Evolutionary conservation across 2,113 vertebrate species (phyloP).

Genomic region (Potamarius usumacintae): DNA sequence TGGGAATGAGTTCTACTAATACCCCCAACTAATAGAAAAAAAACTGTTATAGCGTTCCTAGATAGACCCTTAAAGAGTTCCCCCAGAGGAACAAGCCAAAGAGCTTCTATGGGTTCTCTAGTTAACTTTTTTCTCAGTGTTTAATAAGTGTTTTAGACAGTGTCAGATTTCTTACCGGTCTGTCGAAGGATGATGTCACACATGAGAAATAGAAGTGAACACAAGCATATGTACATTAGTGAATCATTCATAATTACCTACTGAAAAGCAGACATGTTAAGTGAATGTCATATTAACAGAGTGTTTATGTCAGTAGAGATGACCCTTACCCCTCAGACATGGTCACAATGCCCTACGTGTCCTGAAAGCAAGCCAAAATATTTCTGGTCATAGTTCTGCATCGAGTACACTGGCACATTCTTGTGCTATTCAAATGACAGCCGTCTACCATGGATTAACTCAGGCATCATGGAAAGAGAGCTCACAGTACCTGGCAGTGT

Average conservation of each 20-base stretch:
- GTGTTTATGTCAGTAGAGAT: conserved; percentile 33
- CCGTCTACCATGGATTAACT: conserved; percentile 35
- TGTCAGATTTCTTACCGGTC: conserved; percentile 51
- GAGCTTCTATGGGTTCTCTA: neutral
- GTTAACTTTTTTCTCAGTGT: neutral
- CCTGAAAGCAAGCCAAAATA: conserved; percentile 49
- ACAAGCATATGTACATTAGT: conserved; percentile 8
- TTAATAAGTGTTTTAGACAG: neutral
- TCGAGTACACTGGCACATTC: conserved; percentile 32
- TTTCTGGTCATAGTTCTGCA: conserved; percentile 52
- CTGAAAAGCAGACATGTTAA: conserved; percentile 48
- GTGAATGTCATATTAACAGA: conserved; percentile 57
- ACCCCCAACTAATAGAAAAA: neutral
- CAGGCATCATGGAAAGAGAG: conserved; percentile 34
- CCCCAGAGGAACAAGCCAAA: neutral
- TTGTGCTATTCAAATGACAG: conserved; percentile 39
- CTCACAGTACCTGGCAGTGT: conserved; percentile 20
- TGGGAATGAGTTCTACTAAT: neutral
- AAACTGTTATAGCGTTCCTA: neutral
- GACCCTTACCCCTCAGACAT: conserved; percentile 59
- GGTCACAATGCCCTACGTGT: conserved; percentile 52
- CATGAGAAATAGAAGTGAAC: neutral
- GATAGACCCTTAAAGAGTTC: neutral
- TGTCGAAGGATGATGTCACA: conserved; percentile 19
- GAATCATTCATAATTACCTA: conserved; percentile 26